Evolutionary conservation across 2,113 vertebrate genomes (phyloP).

Genomic region (Columbina picui): DNA sequence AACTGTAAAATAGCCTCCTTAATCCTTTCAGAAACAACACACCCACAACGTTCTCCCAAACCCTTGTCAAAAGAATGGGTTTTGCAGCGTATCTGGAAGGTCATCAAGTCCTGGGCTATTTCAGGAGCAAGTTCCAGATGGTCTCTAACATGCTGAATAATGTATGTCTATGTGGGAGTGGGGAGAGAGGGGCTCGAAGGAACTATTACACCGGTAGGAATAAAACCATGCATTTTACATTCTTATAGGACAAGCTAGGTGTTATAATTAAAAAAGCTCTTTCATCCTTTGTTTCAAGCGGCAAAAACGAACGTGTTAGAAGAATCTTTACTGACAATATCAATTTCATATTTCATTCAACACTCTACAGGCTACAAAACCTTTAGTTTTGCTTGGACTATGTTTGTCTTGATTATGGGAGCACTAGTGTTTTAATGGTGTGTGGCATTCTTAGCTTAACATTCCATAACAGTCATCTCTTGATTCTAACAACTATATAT

Average conservation of each 20-base stretch:
- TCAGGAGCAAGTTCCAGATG: conserved; percentile 64
- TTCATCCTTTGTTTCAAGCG: neutral
- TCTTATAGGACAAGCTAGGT: neutral
- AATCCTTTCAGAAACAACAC: neutral
- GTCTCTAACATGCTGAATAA: conserved; percentile 52
- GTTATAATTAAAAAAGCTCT: neutral
- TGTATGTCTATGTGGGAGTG: conserved; percentile 2
- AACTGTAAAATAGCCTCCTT: conserved; percentile 40
- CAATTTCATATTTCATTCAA: neutral
- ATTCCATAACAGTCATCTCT: neutral
- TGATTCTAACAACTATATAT: neutral
- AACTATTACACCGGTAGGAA: neutral
- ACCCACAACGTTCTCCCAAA: conserved; percentile 6
- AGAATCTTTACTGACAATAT: neutral
- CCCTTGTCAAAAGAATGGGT: conserved; percentile 43
- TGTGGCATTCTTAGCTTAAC: neutral
- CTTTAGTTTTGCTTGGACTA: neutral
- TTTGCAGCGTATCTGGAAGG: conserved; percentile 41
- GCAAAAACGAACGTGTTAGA: neutral
- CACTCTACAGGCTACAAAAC: neutral
- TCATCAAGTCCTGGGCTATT: conserved; percentile 65
- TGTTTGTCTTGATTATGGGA: neutral
- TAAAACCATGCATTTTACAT: neutral
- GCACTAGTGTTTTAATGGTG: neutral
- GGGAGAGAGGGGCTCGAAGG: conserved; percentile 13